phyloP scores from a whole-genome alignment of 2,797 vertebrate genomes.

The Poeciliopsis paucimaculata region DNA sequence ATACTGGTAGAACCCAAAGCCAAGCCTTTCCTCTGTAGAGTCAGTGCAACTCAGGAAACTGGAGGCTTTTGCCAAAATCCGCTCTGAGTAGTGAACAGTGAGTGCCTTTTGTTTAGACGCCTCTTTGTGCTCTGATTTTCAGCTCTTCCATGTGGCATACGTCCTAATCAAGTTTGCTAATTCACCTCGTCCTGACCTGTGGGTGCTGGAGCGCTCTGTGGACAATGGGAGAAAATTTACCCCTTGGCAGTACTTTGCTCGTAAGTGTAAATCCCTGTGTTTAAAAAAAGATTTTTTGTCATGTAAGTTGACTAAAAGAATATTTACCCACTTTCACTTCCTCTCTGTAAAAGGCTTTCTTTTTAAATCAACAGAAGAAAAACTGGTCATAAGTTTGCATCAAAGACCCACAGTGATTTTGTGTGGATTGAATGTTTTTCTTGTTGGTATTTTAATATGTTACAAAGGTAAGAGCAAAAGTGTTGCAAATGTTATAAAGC shows the following conservation, averaged over 20 bases:
- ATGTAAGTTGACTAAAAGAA: not conserved
- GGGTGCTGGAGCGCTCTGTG: constrained; percentile 91
- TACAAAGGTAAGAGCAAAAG: not conserved
- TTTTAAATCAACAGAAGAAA: not conserved
- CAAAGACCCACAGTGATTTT: not conserved
- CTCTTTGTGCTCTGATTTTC: constrained; percentile 65
- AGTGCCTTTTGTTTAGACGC: constrained; percentile 45
- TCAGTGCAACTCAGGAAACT: constrained; percentile 53
- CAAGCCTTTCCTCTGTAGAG: constrained; percentile 32
- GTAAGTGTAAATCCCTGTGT: constrained; percentile 81
- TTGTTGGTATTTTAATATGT: not conserved
- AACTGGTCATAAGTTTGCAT: not conserved
- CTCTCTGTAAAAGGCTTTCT: not conserved
- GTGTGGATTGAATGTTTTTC: not conserved
- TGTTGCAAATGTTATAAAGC: not conserved
- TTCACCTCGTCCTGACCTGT: constrained; percentile 93
- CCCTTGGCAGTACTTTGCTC: constrained; percentile 95
- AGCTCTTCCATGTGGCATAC: constrained; percentile 95
- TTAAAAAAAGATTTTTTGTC: not conserved
- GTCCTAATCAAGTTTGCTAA: constrained; percentile 96
- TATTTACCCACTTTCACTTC: not conserved
- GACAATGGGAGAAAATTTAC: constrained; percentile 89
- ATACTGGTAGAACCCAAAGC: constrained; percentile 44
- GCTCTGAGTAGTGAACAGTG: constrained; percentile 16
- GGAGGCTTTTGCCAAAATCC: constrained; percentile 46